Percentiles rank a stretch among this genome's conserved stretches.
phyloP scores from a whole-genome alignment of 2,888 invertebrate genomes.

The Bellardia pandia region DNA sequence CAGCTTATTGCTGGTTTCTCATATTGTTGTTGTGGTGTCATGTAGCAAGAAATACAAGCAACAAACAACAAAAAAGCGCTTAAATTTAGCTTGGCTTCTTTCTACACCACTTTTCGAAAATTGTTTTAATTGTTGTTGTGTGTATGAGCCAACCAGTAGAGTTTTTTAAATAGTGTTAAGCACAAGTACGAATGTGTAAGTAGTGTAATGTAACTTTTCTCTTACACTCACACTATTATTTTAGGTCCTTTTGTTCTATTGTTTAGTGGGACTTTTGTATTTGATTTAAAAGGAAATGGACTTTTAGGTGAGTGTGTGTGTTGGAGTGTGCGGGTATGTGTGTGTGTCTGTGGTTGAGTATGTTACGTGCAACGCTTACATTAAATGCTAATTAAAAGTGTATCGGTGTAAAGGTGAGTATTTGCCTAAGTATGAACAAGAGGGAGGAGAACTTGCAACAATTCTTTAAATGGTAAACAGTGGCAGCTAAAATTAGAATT shows the following conservation, averaged over 20 bases:
- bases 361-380: slow-evolving; percentile 52
- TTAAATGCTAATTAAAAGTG: slow-evolving; percentile 64
- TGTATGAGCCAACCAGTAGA: slow-evolving; percentile 1
- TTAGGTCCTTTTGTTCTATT: no score
- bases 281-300: slow-evolving; percentile 29
- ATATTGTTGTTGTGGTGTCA: slow-evolving; percentile 24
- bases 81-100: slow-evolving; percentile 44
- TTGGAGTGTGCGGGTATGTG: not conserved
- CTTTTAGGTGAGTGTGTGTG: slow-evolving; percentile 11
- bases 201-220: slow-evolving; percentile 29
- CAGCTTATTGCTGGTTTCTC: slow-evolving; percentile 32
- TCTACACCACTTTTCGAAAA: slow-evolving; percentile 46
- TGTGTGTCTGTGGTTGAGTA: not conserved
- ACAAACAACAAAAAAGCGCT: not conserved
- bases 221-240: not conserved
- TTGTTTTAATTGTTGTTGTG: not conserved
- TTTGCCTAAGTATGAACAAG: not conserved
- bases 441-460: not conserved
- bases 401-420: slow-evolving; percentile 21
- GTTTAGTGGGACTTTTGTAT: slow-evolving; percentile 9
- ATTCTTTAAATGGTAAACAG: slow-evolving; percentile 18
- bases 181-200: not conserved
- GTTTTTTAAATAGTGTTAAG: slow-evolving; percentile 15
- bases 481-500: not conserved
- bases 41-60: slow-evolving; percentile 7